Evolutionary conservation across 2,113 vertebrate genomes (phyloP).

Genomic region (Mesitornis unicolor): DNA sequence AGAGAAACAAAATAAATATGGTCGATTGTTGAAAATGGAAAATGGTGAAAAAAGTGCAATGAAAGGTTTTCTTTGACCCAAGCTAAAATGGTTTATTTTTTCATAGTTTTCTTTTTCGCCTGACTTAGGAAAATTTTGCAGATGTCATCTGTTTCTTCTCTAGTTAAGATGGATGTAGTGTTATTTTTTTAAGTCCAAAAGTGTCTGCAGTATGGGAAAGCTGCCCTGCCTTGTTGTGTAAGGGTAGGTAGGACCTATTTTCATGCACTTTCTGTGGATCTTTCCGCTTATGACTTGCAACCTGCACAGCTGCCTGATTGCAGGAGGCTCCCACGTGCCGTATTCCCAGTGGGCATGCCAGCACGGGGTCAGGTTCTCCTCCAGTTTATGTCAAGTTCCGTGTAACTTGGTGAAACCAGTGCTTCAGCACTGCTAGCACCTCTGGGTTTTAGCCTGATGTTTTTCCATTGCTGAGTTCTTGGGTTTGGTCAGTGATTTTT

Average conservation of each 20-base stretch:
- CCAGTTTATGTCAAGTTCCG: background rate
- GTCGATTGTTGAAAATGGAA: background rate
- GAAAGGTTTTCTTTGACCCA: background rate
- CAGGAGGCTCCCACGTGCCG: background rate
- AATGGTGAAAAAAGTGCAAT: background rate
- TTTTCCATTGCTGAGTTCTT: background rate
- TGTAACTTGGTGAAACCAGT: background rate
- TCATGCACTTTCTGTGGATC: background rate
- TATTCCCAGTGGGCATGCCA: accelerated
- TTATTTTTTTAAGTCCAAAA: background rate
- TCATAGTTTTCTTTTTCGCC: background rate
- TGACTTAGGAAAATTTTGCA: background rate
- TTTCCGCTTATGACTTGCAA: background rate
- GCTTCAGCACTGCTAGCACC: background rate
- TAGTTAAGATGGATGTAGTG: background rate
- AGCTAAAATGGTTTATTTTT: background rate
- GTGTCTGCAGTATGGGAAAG: background rate
- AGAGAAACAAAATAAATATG: background rate
- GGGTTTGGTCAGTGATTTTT: background rate
- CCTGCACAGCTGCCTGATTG: accelerated
- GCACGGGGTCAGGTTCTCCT: background rate
- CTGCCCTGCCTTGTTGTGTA: background rate
- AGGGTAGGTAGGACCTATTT: background rate
- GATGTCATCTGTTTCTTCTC: background rate
- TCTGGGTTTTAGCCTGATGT: background rate